Base-by-base conservation (phyloP, 2,113 vertebrate species). In the Raja brachyura region DNA sequence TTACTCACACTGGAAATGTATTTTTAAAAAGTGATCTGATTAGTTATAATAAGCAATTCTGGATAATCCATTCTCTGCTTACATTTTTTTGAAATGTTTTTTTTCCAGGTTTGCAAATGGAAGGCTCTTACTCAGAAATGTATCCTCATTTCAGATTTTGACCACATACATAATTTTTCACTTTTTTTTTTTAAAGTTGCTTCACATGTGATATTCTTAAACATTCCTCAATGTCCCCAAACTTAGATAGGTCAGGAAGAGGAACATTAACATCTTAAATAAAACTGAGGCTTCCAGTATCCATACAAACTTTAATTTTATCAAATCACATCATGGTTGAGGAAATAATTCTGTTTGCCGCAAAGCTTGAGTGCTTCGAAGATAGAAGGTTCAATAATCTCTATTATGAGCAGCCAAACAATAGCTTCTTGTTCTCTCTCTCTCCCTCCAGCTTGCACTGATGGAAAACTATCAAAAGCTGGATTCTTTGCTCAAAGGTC, bases 381-480 rank as follows among this genome's bases (percentile, higher is more conserved):
- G 59, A 88, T 18, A 63, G 75, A 63, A 88, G 63, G 83, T 88
- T 59, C 5, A 88, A 63, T 63, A 31, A 31, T 14, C 31, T 88
- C 59, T 31, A 88, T 63, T 61, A 59, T 14, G 83, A 88, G 28
- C 83, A 63, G 83, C 59, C 61, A 88, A 63, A 0, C 22, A 88
- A 63, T n/a, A 88, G n/a, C 9, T 63, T 92, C 20, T 68, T 54
- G 11, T 54, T 54, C 9, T 74, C 33, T 66, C 39, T 48, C 28
- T 92, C 68, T 92, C 31, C 88, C 68, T 73, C 33, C 90, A 92
- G 68, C 18, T 48, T 54, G 90, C 39, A 20, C 22, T 92, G 22
- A 92, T 92, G 90, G 90, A 73, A 8, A 92, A 92, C 25, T 92
- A 92, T 31, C 90, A 92, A 14, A 92, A 54, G 33, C 22, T 92